Base-by-base conservation (phyloP, 2,797 vertebrate genomes). In the Anguilla anguilla region DNA sequence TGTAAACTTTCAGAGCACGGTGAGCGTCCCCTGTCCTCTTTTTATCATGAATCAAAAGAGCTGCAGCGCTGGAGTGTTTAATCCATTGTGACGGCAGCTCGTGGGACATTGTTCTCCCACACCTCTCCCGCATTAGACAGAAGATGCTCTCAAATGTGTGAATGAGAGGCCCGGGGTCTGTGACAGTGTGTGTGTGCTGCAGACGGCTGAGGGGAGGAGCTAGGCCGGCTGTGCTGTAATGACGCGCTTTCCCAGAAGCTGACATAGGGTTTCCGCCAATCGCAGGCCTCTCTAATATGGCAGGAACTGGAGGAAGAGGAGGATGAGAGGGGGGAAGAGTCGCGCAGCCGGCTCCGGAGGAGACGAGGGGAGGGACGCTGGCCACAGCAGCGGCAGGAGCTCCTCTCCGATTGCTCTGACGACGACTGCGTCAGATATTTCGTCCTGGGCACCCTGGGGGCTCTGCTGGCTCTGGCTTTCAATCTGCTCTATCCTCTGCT, bases 201-300 rank as follows among this genome's bases (percentile, higher is more conserved):
- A 53, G 22, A 74, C 86, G 69, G 67, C 67, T 81, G 46, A 74
- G 85, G 74, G 86, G 72, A 31, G 46, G 77, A 86, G 22, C 84
- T 83, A 88, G 87, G 90, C 6, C 87, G 85, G 85, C 57, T 92
- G 74, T 59, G 61, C n/a, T 84, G 67, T 89, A 55, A 90, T 85
- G 85, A 88, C 88, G 89, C 92, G 91, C 93, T 93, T 94, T 95
- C 93, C 93, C 93, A 95, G 96, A 95, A 95, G 97, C 97, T 99
- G 97, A 99, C 97, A 94, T 97, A 96, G 96, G 96, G 95, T 99
- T 99, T 99, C 98, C 98, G 91, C 96, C 98, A 97, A 98, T 97
- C 96, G 95, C 98, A 99, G 98, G 98, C 98, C 97, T 98, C 98
- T 97, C 97, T 98, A 95, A 97, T 99, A 97, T 99, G 98, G 98